These are phyloP conservation scores for Enteromius viviparus DNA, from an alignment of 2,797 vertebrate species.

Conservation along the genomic window DNA sequence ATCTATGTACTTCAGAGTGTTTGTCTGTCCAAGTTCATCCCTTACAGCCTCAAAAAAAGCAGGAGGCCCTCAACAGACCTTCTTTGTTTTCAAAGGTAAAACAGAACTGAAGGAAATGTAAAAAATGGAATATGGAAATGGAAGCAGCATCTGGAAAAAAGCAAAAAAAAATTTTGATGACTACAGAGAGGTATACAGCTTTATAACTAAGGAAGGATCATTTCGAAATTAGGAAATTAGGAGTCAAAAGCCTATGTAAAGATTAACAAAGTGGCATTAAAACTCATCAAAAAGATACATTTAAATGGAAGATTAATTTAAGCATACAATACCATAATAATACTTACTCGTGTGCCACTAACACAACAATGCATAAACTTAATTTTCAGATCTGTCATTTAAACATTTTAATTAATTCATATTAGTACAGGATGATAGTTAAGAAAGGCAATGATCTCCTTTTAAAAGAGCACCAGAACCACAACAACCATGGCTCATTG, in stretches of 20 bases:
- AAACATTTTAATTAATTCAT: background rate
- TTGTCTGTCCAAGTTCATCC: background rate
- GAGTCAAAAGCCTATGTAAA: background rate
- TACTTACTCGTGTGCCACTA: background rate
- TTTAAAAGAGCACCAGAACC: background rate
- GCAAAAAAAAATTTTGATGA: background rate
- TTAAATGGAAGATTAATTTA: background rate
- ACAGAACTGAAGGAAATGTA: conserved; percentile 9
- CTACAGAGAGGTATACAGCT: background rate
- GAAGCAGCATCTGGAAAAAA: conserved; percentile 49
- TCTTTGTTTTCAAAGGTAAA: conserved; percentile 5
- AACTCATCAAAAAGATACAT: background rate
- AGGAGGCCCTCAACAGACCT: conserved; percentile 21
- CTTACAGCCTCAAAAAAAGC: conserved; percentile 18
- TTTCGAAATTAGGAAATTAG: background rate
- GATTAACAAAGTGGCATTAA: background rate
- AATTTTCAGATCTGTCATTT: background rate
- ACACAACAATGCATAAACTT: background rate
- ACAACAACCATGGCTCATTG: conserved; percentile 24
- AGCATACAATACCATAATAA: background rate
- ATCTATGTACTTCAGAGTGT: background rate
- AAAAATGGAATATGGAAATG: conserved; percentile 40
- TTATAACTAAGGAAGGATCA: conserved; percentile 1
- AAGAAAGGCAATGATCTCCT: background rate
- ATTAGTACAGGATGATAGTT: background rate